A percentile compares a stretch with the other conserved stretches of the same genome.
phyloP scores from a whole-genome alignment of 2,888 invertebrate species.

The Adelognathus sp. region DNA sequence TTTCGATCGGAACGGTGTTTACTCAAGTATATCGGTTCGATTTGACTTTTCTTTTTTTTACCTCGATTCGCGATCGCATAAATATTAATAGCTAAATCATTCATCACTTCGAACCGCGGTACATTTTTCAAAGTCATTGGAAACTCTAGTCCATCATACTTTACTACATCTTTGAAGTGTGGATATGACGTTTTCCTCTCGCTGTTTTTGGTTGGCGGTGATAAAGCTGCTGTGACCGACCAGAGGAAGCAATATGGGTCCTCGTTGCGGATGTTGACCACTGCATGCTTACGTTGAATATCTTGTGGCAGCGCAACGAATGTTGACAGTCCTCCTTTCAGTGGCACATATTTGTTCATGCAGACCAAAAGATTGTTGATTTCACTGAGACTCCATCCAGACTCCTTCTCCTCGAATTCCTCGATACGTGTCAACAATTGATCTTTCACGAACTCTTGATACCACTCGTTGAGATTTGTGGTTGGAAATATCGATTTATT shows the following conservation, averaged over 20 bases:
- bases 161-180: neutral
- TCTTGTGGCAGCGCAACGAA: neutral
- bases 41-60: neutral
- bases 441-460: too few relatives aligned
- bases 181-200: neutral
- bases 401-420: too few relatives aligned
- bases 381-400: too few relatives aligned
- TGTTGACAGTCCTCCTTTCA: too few relatives aligned
- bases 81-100: neutral
- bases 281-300: neutral
- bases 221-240: neutral
- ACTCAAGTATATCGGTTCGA: neutral
- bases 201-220: neutral
- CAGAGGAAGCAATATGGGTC: neutral
- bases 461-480: too few relatives aligned
- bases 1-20: neutral
- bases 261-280: neutral
- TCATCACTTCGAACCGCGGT: neutral
- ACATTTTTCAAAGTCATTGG: neutral
- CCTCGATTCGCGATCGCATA: neutral
- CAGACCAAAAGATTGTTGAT: too few relatives aligned
- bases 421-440: too few relatives aligned
- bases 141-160: neutral
- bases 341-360: too few relatives aligned
- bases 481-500: conserved; percentile 56